These are phyloP conservation scores for Trochalopteron elliotii DNA, from an alignment of 2,113 vertebrate species.

Conservation along the genomic window DNA sequence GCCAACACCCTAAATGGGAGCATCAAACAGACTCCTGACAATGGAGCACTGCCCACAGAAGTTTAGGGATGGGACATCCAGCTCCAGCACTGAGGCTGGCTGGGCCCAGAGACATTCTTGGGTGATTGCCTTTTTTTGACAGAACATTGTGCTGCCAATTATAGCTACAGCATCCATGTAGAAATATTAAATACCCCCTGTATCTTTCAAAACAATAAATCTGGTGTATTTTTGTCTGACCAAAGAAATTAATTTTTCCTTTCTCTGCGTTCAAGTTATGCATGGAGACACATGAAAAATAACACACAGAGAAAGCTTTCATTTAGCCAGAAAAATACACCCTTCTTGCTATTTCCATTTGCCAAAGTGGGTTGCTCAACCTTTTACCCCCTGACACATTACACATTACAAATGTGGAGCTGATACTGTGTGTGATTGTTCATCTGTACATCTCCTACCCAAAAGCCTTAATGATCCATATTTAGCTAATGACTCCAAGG, in stretches of 20 bases:
- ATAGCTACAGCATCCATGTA: neutral
- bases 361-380: neutral
- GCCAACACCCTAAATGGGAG: conserved; percentile 77
- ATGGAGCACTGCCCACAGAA: conserved; percentile 79
- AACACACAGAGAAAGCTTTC: neutral
- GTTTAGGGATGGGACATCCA: conserved; percentile 67
- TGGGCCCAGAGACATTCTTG: neutral
- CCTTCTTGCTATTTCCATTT: neutral
- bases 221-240: conserved; percentile 7
- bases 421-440: neutral
- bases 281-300: neutral
- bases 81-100: neutral
- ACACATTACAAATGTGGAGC: neutral
- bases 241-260: neutral
- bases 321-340: neutral
- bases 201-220: conserved; percentile 44
- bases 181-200: conserved; percentile 3
- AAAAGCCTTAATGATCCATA: neutral
- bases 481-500: neutral
- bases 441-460: neutral
- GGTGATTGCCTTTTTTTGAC: neutral
- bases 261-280: neutral
- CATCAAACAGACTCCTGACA: conserved; percentile 60
- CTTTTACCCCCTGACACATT: neutral
- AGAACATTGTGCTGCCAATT: neutral